These are phyloP conservation scores for Paramisgurnus dabryanus DNA, from an alignment of 2,113 vertebrate species.

Conservation along the genomic window DNA sequence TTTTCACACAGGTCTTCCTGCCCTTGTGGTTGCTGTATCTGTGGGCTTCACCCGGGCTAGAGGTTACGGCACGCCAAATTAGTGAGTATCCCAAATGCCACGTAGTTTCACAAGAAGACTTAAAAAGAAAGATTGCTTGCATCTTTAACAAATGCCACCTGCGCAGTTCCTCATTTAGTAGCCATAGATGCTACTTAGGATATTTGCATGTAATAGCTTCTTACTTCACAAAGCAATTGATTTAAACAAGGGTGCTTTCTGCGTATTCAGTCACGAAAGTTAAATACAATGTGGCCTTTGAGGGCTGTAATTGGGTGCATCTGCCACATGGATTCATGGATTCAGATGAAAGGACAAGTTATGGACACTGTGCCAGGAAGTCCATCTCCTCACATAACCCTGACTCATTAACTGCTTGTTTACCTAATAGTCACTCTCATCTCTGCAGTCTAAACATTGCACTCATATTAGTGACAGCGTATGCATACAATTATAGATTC, in stretches of 20 bases:
- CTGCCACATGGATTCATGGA: conserved; percentile 26
- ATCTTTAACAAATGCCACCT: not conserved
- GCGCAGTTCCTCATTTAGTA: not conserved
- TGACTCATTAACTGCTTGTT: not conserved
- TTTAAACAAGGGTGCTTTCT: conserved; percentile 23
- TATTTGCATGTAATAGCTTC: conserved; percentile 13
- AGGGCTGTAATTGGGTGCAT: conserved; percentile 26
- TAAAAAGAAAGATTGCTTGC: too few relatives aligned
- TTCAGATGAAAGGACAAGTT: not conserved
- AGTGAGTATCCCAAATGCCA: conserved; percentile 72
- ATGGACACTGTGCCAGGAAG: not conserved
- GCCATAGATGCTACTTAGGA: not conserved
- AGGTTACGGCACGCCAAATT: conserved; percentile 84
- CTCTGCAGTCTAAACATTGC: not conserved
- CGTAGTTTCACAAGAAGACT: not conserved
- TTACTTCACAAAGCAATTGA: conserved; percentile 27
- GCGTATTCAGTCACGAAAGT: conserved; percentile 28
- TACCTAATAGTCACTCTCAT: not conserved
- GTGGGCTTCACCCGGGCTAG: conserved; percentile 86
- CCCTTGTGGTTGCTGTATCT: conserved; percentile 84
- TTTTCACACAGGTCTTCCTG: conserved; percentile 76
- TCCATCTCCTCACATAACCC: conserved; percentile 1
- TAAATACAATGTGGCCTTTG: conserved; percentile 35
- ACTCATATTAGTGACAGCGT: too few relatives aligned
- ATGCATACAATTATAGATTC: not conserved